Evolutionary conservation across 2,797 vertebrate species (phyloP), one percentile per base, ranked within the genome.

Genomic region (Corythornis leucogaster): DNA sequence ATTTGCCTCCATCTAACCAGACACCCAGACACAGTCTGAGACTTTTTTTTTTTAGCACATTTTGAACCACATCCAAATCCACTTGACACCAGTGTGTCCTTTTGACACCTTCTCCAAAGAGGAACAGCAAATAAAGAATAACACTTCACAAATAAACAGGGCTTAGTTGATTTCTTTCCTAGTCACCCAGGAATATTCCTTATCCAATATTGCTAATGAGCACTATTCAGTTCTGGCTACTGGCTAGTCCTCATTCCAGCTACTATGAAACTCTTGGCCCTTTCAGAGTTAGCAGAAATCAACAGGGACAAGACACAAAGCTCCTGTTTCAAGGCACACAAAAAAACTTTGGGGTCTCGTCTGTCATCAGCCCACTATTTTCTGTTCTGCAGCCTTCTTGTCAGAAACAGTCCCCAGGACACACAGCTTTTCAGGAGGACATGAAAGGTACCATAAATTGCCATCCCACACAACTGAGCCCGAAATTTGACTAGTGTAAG

Each of bases 301-400:
- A 94, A 74, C 57, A 63, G 64, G 83, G 54, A 86, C 54, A 87
- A 90, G 75, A 93, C 78, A 91, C n/a, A 54, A 46, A 45, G 38
- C 81, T 95, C 90, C 62, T 53, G 58, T 92, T 95, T 92, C 94
- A 83, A 89, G 74, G 40, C 88, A 82, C 75, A 90, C 55, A 91
- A 81, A 95, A 38, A 40, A 91, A 79, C 63, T 84, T 91, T 75
- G 71, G 71, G 79, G 46, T 80, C 78, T 90, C 71, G 68, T 90
- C 90, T 93, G 91, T 90, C 90, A 94, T 51, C 87, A 92, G 61
- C 64, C 58, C 71, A 71, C 88, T 80, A 80, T 91, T 93, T 95
- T 89, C 81, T 91, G 46, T 76, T 89, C 80, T 66, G 30, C 89
- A 89, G 75, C 45, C 83, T 51, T 61, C 61, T 43, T 87, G 91